Conservation (phyloP, 2,113 vertebrate species). For the Mixornis gularis region DNA sequence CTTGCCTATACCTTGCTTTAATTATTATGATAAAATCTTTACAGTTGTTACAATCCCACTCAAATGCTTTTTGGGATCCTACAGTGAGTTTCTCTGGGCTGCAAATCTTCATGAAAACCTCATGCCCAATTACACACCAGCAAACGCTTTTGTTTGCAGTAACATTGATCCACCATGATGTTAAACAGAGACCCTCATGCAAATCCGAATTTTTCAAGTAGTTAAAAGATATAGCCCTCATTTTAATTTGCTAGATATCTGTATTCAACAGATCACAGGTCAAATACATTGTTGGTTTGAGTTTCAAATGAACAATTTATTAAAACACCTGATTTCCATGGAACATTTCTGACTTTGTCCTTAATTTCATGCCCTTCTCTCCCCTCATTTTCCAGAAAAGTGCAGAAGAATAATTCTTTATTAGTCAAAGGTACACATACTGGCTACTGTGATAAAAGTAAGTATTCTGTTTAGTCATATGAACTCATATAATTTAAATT, state of each 20-base stretch:
- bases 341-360: not conserved
- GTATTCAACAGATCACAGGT: not conserved
- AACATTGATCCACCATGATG: not conserved
- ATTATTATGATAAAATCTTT: conserved; percentile 46
- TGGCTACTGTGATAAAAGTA: not conserved
- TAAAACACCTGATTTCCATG: not conserved
- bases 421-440: not conserved
- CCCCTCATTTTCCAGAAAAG: not conserved
- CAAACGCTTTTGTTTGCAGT: not conserved
- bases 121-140: not conserved
- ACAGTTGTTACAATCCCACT: conserved; percentile 5
- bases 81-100: not conserved
- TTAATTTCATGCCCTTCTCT: not conserved
- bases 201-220: not conserved
- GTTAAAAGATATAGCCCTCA: not conserved
- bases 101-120: conserved; percentile 22
- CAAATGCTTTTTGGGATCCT: not conserved
- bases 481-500: not conserved
- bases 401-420: not conserved
- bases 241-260: not conserved
- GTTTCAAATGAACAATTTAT: not conserved
- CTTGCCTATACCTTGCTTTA: conserved; percentile 6
- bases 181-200: not conserved
- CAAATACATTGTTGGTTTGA: not conserved
- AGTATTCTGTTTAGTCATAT: not conserved